phyloP scores from a whole-genome alignment of 2,797 vertebrate species.

The Gambelia wislizenii region DNA sequence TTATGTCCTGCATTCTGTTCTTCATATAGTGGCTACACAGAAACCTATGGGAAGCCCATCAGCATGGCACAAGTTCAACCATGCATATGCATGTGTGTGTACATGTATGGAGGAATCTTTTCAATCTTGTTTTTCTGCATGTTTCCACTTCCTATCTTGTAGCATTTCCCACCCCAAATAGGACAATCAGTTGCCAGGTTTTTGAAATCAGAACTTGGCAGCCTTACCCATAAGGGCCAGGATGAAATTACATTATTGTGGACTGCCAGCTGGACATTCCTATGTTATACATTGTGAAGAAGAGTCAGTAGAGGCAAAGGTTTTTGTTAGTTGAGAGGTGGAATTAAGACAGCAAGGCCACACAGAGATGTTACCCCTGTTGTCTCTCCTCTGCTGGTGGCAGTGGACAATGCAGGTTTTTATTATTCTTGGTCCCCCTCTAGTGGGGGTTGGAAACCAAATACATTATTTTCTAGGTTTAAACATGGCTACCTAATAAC shows the following conservation, averaged over 20 bases:
- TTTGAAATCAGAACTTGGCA: neutral
- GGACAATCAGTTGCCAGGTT: neutral
- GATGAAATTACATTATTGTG: too few species aligned
- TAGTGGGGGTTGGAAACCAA: neutral
- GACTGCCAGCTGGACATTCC: neutral
- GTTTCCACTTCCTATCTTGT: too few species aligned
- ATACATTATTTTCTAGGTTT: neutral
- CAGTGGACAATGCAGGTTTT: neutral
- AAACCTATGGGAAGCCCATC: too few species aligned
- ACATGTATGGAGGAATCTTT: too few species aligned
- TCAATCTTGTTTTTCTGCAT: too few species aligned
- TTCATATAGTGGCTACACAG: too few species aligned
- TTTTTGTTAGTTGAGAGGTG: neutral
- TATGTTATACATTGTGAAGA: neutral
- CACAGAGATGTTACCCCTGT: neutral
- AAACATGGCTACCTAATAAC: neutral
- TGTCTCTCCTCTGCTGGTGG: neutral
- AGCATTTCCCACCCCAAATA: neutral
- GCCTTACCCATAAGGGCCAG: neutral
- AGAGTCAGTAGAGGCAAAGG: neutral
- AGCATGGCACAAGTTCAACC: too few species aligned
- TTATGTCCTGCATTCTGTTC: too few species aligned
- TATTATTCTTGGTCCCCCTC: slow-evolving; percentile 1
- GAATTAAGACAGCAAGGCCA: neutral
- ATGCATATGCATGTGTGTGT: too few species aligned